These are phyloP conservation scores for Tamias sibiricus DNA, from an alignment of 2,113 vertebrate species.

Conservation along the genomic window DNA sequence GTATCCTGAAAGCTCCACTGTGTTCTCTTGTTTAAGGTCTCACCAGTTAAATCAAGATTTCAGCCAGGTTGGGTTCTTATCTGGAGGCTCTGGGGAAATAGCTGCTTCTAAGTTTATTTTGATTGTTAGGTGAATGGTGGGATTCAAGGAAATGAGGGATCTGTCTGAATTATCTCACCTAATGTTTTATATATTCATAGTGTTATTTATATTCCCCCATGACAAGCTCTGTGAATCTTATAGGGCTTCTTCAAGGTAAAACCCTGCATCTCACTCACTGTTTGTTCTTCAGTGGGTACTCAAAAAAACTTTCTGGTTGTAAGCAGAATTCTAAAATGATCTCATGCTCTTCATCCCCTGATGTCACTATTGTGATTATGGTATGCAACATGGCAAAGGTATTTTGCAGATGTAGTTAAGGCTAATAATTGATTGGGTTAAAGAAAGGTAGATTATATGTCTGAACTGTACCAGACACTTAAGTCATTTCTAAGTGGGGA, in stretches of 20 bases:
- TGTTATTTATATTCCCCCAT: neutral
- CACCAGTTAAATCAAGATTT: no score
- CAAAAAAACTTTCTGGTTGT: neutral
- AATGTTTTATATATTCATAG: neutral
- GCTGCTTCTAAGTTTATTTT: no score
- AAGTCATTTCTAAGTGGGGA: neutral
- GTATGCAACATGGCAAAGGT: neutral
- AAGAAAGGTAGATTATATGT: neutral
- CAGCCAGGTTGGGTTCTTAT: no score
- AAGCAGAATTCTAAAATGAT: neutral
- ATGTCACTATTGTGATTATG: neutral
- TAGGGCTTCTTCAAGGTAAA: neutral
- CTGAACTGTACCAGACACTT: neutral
- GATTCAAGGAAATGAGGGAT: no score
- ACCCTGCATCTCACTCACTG: neutral
- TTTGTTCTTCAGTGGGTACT: neutral
- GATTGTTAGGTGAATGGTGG: no score
- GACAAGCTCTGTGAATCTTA: neutral
- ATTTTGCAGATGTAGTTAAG: neutral
- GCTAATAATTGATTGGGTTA: neutral
- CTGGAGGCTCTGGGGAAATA: no score
- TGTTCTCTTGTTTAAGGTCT: no score
- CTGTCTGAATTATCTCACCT: neutral
- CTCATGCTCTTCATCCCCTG: neutral
- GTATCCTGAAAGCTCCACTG: no score